Conservation (phyloP, 2,113 vertebrate species). For the Xenopus tropicalis region DNA sequence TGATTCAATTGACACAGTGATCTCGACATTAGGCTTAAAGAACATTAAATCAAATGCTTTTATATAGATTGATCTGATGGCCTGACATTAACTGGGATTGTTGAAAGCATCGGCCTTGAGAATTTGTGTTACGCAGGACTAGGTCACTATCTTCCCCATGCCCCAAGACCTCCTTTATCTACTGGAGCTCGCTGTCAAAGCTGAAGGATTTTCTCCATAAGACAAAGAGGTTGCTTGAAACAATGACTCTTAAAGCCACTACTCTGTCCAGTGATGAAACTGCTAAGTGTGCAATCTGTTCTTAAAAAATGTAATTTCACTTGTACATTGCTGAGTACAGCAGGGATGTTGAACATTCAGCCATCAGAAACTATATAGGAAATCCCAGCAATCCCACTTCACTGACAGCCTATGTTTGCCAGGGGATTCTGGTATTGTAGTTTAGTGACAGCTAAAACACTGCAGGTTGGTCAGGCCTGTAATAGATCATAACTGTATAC, state of each 20-base stretch:
- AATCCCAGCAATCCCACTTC: too few relatives aligned
- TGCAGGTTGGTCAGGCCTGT: too few relatives aligned
- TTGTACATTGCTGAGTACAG: too few relatives aligned
- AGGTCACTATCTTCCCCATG: neutral
- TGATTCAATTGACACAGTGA: constrained; percentile 28
- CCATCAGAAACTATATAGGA: too few relatives aligned
- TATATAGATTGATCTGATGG: constrained; percentile 30
- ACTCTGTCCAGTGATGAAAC: neutral
- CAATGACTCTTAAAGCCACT: neutral
- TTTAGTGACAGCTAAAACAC: too few relatives aligned
- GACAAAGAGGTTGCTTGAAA: neutral
- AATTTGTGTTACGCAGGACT: constrained; percentile 1
- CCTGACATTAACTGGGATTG: constrained; percentile 29
- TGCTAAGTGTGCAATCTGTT: too few relatives aligned
- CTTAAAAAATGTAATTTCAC: too few relatives aligned
- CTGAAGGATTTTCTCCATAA: constrained; percentile 2
- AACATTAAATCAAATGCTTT: constrained; percentile 34
- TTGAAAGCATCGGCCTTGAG: constrained; percentile 23
- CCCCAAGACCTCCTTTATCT: neutral
- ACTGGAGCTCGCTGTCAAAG: neutral
- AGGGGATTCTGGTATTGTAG: too few relatives aligned
- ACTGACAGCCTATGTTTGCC: too few relatives aligned
- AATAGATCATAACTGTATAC: too few relatives aligned
- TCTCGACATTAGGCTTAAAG: constrained; percentile 25
- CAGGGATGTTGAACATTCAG: too few relatives aligned